Conservation (phyloP, 2,113 vertebrate genomes). For the Trogon surrucura region DNA sequence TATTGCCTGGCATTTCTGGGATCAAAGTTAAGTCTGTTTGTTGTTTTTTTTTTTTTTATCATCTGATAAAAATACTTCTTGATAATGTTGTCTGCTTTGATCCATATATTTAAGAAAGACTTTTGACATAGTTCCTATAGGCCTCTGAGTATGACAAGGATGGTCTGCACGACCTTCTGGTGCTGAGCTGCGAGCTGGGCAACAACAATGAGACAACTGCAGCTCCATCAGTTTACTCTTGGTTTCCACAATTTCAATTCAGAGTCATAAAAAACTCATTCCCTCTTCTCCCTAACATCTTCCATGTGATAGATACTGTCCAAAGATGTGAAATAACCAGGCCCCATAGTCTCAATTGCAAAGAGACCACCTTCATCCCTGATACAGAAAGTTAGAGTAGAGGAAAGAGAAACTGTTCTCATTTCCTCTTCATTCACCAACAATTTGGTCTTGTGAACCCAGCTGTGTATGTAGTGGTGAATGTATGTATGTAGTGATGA, state of each 20-base stretch:
- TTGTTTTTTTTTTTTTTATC: neutral
- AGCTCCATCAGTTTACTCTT: rapidly evolving
- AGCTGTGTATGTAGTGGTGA: neutral
- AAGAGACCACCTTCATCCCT: neutral
- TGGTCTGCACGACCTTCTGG: neutral
- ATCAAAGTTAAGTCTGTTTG: neutral
- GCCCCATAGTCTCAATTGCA: too few relatives aligned
- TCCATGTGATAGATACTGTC: neutral
- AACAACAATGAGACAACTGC: rapidly evolving
- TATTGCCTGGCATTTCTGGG: slow-evolving; percentile 19
- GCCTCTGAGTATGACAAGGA: neutral
- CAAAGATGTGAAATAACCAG: neutral
- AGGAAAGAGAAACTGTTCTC: neutral
- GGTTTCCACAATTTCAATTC: neutral
- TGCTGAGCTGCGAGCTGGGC: neutral
- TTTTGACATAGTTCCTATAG: neutral
- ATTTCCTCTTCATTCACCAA: neutral
- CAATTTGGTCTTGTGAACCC: neutral
- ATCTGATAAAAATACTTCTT: neutral
- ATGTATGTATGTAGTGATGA: too few relatives aligned
- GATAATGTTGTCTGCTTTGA: slow-evolving; percentile 39
- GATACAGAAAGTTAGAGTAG: neutral
- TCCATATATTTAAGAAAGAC: neutral
- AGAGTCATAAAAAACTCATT: neutral
- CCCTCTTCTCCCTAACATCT: neutral